Evolutionary conservation across 1,140 invertebrate genomes (phyloP).

Genomic region (Lordiphosa clarofinis): DNA sequence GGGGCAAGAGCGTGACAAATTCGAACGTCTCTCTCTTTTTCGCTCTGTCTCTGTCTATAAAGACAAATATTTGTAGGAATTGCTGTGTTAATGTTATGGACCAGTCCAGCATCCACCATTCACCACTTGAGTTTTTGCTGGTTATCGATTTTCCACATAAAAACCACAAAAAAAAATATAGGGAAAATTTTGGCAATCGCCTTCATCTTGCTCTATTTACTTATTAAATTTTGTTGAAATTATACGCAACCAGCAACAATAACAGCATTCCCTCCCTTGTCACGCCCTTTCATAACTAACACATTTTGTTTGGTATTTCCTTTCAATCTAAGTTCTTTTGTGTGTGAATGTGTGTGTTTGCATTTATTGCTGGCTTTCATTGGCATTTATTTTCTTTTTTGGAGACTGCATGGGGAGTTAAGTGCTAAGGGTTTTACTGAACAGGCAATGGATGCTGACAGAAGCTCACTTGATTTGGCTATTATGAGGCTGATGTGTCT

Average conservation of each 20-base stretch:
- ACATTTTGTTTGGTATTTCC: constrained; percentile 60
- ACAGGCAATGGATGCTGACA: constrained; percentile 1
- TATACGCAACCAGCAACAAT: constrained; percentile 45
- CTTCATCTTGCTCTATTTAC: constrained; percentile 56
- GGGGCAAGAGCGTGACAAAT: constrained; percentile 50
- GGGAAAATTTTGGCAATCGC: constrained; percentile 21
- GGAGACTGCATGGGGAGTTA: constrained; percentile 20
- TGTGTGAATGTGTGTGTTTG: constrained; percentile 41
- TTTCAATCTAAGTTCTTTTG: constrained; percentile 23
- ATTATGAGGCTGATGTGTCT: constrained; percentile 19
- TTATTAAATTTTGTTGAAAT: constrained; percentile 74
- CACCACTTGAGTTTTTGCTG: constrained; percentile 12
- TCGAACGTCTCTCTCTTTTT: constrained; percentile 10
- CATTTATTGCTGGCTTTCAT: constrained; percentile 72
- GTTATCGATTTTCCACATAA: constrained; percentile 6
- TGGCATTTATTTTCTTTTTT: constrained; percentile 65
- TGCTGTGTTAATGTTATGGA: constrained; percentile 52
- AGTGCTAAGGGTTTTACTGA: constrained; percentile 39
- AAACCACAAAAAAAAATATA: constrained; percentile 6
- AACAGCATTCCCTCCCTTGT: constrained; percentile 13
- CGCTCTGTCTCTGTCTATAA: constrained; percentile 9
- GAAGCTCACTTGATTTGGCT: constrained; percentile 33
- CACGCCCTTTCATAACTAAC: constrained; percentile 58
- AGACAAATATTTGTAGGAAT: constrained; percentile 26
- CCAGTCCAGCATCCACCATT: not conserved